Evolutionary conservation across 2,797 vertebrate species (phyloP).

Genomic region (Ctenosaura bakeri): DNA sequence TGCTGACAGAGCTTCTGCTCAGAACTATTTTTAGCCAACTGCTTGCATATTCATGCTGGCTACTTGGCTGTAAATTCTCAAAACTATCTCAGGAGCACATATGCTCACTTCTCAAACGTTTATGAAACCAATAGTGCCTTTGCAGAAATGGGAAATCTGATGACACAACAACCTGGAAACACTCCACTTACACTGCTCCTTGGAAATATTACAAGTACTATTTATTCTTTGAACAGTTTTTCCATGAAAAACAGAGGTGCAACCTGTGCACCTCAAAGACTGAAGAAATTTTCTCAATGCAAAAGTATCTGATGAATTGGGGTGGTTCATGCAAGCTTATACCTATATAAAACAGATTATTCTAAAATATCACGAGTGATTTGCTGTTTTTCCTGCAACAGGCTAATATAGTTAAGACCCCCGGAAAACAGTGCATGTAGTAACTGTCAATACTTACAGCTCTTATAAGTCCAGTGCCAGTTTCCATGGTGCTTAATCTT

Average conservation of each 20-base stretch:
- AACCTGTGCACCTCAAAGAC: neutral
- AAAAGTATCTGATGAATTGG: neutral
- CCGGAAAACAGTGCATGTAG: neutral
- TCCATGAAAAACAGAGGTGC: neutral
- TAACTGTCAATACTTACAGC: slow-evolving; percentile 83
- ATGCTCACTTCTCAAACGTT: neutral
- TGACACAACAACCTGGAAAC: neutral
- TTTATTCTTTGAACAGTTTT: neutral
- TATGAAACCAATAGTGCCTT: neutral
- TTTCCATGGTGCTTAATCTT: slow-evolving; percentile 99
- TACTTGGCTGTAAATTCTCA: neutral
- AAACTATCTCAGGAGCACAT: neutral
- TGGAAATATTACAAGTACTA: neutral
- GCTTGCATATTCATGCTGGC: neutral
- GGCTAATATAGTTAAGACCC: neutral
- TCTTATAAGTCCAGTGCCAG: slow-evolving; percentile 97
- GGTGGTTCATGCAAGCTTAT: neutral
- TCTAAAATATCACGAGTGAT: neutral
- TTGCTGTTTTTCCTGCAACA: neutral
- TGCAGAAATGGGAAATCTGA: neutral
- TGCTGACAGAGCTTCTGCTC: neutral
- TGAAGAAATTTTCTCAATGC: too few species aligned
- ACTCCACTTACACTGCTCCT: neutral
- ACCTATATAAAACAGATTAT: neutral
- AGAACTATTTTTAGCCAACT: slow-evolving; percentile 2